phyloP scores from a whole-genome alignment of 2,797 vertebrate genomes.

The Varecia variegata region DNA sequence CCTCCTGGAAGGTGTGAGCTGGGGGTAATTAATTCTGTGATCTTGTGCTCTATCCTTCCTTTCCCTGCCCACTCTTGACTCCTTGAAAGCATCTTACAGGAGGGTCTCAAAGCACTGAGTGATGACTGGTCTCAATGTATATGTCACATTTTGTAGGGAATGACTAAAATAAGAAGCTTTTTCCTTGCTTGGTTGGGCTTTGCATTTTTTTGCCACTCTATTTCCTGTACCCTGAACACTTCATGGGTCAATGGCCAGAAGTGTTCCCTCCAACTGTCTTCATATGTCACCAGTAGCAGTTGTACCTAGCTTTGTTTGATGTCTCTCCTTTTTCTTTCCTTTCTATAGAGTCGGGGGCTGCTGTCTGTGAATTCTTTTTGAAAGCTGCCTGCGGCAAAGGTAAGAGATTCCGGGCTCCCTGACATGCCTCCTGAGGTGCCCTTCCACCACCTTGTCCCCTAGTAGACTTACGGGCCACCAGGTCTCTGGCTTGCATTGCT shows the following conservation, averaged over 20 bases:
- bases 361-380: conserved; percentile 98
- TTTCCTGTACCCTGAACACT: not conserved
- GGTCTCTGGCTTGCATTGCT: not conserved
- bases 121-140: not conserved
- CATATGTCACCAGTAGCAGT: not conserved
- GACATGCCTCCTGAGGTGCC: not conserved
- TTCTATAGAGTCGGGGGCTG: conserved; percentile 94
- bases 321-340: conserved; percentile 58
- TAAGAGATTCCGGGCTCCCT: conserved; percentile 75
- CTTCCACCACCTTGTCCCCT: not conserved
- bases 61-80: not conserved
- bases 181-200: not conserved
- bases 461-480: not conserved
- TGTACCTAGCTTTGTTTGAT: not conserved
- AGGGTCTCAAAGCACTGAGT: not conserved
- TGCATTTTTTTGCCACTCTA: not conserved
- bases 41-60: not conserved
- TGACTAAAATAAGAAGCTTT: not conserved
- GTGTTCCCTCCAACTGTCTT: not conserved
- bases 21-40: conserved; percentile 22
- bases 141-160: not conserved
- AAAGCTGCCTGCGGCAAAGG: conserved; percentile 97
- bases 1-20: not conserved
- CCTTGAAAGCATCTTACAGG: not conserved
- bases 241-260: not conserved